Conservation (phyloP, 53 echinoderm and acorn worm genomes). For the Hippasteria phrygiana region DNA sequence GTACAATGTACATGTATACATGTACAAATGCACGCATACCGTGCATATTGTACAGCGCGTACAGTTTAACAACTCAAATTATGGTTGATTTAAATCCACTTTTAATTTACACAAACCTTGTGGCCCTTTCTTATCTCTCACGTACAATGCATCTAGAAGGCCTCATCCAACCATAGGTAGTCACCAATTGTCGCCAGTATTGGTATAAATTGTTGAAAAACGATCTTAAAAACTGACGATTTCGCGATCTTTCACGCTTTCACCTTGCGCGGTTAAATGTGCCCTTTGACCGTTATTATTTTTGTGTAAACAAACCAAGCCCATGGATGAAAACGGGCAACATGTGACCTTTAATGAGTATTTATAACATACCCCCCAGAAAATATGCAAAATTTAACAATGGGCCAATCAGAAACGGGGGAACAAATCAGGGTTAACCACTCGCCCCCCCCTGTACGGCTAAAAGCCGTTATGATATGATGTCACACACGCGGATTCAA, state of each 20-base stretch:
- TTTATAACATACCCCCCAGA: background rate
- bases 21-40: no score
- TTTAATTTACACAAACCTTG: background rate
- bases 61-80: no score
- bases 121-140: background rate
- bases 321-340: background rate
- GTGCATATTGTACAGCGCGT: background rate
- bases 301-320: background rate
- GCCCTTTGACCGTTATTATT: background rate
- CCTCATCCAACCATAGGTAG: background rate
- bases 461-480: no score
- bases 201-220: conserved; percentile 15
- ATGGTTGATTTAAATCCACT: background rate
- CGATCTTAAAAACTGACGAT: background rate
- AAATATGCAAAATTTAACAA: conserved; percentile 16
- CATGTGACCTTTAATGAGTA: background rate
- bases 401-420: background rate
- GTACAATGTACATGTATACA: no score
- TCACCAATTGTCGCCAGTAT: background rate
- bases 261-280: background rate
- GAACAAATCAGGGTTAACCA: background rate
- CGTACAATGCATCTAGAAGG: background rate
- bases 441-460: no score
- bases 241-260: background rate
- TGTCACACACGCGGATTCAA: no score